phyloP scores from a whole-genome alignment of 2,888 invertebrate species.

The Alitta virens region DNA sequence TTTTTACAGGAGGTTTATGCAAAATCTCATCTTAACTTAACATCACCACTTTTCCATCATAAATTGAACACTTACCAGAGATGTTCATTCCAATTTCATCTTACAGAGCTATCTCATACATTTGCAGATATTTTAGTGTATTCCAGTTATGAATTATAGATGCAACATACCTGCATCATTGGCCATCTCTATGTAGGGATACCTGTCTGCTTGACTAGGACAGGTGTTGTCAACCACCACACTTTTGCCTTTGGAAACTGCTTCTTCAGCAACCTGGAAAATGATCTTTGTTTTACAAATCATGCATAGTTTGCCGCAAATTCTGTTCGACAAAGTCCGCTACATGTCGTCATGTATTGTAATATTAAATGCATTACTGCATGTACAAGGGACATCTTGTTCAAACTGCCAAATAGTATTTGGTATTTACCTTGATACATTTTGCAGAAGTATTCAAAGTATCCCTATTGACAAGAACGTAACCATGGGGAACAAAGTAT shows the following conservation, averaged over 20 bases:
- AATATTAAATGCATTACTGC: neutral
- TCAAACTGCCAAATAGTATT: too few relatives aligned
- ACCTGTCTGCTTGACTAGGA: conserved; percentile 37
- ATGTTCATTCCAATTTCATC: too few relatives aligned
- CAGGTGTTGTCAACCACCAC: conserved; percentile 53
- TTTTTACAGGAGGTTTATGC: too few relatives aligned
- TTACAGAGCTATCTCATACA: too few relatives aligned
- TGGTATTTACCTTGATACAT: conserved; percentile 48
- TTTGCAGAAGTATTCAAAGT: conserved; percentile 48
- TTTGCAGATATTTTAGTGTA: too few relatives aligned
- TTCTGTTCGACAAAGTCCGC: too few relatives aligned
- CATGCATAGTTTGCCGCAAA: too few relatives aligned
- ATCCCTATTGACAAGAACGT: conserved; percentile 49
- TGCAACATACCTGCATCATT: conserved; percentile 30
- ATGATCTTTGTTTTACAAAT: neutral
- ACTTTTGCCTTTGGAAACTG: conserved; percentile 42
- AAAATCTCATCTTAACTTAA: too few relatives aligned
- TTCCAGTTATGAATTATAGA: neutral
- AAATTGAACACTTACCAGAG: too few relatives aligned
- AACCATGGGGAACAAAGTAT: conserved; percentile 46
- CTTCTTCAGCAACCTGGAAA: conserved; percentile 41
- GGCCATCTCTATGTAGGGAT: conserved; percentile 41
- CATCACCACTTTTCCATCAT: too few relatives aligned
- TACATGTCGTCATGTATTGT: too few relatives aligned
- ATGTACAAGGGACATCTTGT: too few relatives aligned